Evolutionary conservation across 37 sponge, comb jelly and placozoan species (phyloP).

Genomic region (Chondrilla cf. caribensis): DNA sequence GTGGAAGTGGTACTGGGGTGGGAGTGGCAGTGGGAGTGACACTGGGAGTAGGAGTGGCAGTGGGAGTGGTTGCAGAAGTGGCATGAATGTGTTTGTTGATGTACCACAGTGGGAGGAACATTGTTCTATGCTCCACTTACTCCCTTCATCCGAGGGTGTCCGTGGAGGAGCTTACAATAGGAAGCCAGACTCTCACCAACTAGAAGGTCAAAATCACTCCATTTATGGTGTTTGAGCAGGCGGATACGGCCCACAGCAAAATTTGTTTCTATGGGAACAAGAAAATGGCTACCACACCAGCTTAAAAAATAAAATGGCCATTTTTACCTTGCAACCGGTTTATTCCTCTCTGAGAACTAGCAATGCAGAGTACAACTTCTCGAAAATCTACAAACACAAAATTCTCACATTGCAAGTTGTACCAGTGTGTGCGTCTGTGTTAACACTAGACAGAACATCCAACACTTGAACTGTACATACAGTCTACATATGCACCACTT

Average conservation of each 20-base stretch:
- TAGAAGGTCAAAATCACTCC: slow-evolving; percentile 39
- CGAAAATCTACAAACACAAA: slow-evolving; percentile 23
- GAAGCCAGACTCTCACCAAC: slow-evolving; percentile 28
- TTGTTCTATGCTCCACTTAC: too few relatives aligned
- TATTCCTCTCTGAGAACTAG: background rate
- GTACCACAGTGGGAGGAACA: too few relatives aligned
- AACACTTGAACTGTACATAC: too few relatives aligned
- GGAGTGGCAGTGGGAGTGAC: too few relatives aligned
- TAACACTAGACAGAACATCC: too few relatives aligned
- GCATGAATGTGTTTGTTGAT: too few relatives aligned
- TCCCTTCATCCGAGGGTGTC: background rate
- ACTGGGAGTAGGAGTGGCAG: too few relatives aligned
- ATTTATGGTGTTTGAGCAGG: slow-evolving; percentile 35
- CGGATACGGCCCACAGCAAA: slow-evolving; percentile 21
- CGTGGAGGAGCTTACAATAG: slow-evolving; percentile 37
- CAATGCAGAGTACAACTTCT: slow-evolving; percentile 8
- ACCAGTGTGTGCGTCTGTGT: too few relatives aligned
- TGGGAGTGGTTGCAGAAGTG: too few relatives aligned
- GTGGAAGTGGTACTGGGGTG: too few relatives aligned
- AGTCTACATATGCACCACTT: background rate
- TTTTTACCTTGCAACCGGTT: background rate
- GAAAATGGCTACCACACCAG: background rate
- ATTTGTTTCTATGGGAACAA: background rate
- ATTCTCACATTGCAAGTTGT: too few relatives aligned
- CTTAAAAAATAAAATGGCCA: background rate